phyloP scores from a whole-genome alignment of 2,888 invertebrate genomes.

The Rhogogaster chlorosoma region DNA sequence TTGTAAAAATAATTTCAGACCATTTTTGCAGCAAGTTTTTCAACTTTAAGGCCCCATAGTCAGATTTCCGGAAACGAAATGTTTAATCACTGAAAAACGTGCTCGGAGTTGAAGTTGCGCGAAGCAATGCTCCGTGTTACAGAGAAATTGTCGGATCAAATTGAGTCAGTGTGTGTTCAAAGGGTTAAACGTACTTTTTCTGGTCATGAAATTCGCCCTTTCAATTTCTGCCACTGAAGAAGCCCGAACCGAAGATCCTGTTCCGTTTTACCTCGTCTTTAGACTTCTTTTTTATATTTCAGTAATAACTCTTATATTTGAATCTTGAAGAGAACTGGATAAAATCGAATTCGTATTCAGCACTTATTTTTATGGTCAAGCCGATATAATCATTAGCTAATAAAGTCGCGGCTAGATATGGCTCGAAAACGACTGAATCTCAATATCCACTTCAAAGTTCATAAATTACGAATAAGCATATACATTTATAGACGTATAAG shows the following conservation, averaged over 20 bases:
- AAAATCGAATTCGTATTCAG: background rate
- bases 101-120: background rate
- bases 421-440: background rate
- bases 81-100: background rate
- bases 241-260: background rate
- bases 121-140: too few relatives aligned
- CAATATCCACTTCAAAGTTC: background rate
- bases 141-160: too few relatives aligned
- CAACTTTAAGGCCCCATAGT: background rate
- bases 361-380: background rate
- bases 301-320: background rate
- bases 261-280: too few relatives aligned
- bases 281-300: background rate
- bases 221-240: background rate
- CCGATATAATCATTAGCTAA: background rate
- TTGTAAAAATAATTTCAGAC: background rate
- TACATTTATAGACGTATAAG: background rate
- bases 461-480: conserved; percentile 9
- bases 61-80: background rate
- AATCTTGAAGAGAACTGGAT: background rate
- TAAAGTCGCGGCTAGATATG: background rate
- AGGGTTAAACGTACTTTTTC: background rate
- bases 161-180: too few relatives aligned
- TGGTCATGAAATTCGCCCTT: background rate
- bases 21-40: background rate